Percentiles rank a stretch among this genome's conserved stretches.
Evolutionary conservation across 2,797 vertebrate genomes (phyloP).

Genomic region (Enteromius unitaeniatus): DNA sequence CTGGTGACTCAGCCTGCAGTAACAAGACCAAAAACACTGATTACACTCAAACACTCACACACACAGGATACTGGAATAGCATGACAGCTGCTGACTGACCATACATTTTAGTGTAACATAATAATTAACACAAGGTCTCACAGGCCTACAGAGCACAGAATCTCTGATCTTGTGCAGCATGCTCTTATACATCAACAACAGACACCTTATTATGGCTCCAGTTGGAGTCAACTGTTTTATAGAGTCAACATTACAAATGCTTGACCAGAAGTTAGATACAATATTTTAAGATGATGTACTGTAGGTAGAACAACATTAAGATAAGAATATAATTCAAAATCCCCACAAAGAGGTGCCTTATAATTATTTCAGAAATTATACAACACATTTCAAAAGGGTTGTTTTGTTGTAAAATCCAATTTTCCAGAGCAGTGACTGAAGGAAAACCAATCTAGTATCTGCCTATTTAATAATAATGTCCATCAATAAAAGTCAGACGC

Average conservation of each 20-base stretch:
- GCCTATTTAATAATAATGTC: background rate
- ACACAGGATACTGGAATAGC: slow-evolving; percentile 11
- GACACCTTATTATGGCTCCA: background rate
- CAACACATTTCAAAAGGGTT: background rate
- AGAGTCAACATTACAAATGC: background rate
- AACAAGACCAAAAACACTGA: slow-evolving; percentile 55
- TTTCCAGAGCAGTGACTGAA: background rate
- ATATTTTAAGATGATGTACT: background rate
- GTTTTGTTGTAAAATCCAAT: background rate
- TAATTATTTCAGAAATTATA: background rate
- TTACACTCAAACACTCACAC: slow-evolving; percentile 33
- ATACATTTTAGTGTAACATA: background rate
- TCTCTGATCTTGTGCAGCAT: background rate
- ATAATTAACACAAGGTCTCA: slow-evolving; percentile 8
- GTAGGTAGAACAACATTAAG: background rate
- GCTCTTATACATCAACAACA: background rate
- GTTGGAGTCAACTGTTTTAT: background rate
- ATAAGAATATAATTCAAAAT: background rate
- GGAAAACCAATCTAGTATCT: slow-evolving; percentile 11
- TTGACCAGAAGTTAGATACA: background rate
- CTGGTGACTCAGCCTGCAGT: slow-evolving; percentile 60
- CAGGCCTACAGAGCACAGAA: background rate
- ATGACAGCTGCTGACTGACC: background rate
- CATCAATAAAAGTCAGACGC: background rate
- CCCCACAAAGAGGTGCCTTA: background rate